These are phyloP conservation scores for Magallana gigas DNA, from an alignment of 1,140 invertebrate species.

Conservation along the genomic window DNA sequence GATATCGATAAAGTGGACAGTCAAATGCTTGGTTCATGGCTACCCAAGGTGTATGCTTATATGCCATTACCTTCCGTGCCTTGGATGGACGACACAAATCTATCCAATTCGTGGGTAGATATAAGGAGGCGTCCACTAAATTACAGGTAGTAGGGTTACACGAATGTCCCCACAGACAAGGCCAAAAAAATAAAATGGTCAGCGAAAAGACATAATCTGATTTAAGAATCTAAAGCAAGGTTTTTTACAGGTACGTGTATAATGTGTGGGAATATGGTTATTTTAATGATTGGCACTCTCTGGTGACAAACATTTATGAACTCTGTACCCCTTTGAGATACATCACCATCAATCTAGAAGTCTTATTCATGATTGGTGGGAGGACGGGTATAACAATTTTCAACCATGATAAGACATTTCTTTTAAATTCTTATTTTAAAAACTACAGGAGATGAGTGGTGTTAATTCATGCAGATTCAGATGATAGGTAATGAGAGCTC, in stretches of 20 bases:
- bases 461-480: background rate
- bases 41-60: no score
- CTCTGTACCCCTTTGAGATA: background rate
- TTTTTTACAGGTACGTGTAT: background rate
- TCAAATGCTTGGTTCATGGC: no score
- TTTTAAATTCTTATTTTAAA: background rate
- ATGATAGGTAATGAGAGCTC: background rate
- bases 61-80: no score
- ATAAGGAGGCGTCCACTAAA: background rate
- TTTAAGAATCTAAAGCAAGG: background rate
- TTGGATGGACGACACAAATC: background rate
- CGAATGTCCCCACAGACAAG: background rate
- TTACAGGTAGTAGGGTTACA: background rate
- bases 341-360: background rate
- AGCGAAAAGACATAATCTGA: background rate
- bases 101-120: background rate
- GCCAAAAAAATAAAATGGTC: background rate
- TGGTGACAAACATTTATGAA: background rate
- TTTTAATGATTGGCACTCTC: background rate
- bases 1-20: no score
- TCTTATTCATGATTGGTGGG: background rate
- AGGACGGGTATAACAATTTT: background rate
- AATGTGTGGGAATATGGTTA: background rate
- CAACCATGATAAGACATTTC: background rate
- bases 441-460: background rate